These are phyloP conservation scores for Seriola rivoliana DNA, from an alignment of 2,113 vertebrate species.

Conservation along the genomic window DNA sequence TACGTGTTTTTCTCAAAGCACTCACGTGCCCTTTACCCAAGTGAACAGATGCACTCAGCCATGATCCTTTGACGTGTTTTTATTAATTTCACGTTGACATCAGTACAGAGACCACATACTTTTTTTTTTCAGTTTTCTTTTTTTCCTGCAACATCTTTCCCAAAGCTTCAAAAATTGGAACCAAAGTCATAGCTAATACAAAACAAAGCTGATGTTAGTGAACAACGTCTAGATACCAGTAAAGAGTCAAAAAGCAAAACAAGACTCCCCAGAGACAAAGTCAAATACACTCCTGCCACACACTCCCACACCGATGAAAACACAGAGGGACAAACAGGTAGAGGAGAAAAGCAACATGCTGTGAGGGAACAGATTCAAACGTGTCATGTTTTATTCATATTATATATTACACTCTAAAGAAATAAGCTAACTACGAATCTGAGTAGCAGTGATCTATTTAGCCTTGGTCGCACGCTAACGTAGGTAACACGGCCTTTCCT, in stretches of 20 bases:
- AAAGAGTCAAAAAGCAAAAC: constrained; percentile 62
- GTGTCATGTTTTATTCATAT: constrained; percentile 16
- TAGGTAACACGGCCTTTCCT: constrained; percentile 32
- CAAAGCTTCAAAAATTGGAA: constrained; percentile 74
- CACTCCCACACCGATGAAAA: constrained; percentile 48
- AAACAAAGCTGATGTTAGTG: constrained; percentile 79
- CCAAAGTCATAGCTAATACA: constrained; percentile 77
- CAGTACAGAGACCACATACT: constrained; percentile 83
- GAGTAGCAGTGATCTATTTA: constrained; percentile 29
- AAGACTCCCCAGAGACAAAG: constrained; percentile 42
- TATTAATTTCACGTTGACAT: constrained; percentile 87
- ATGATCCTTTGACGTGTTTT: constrained; percentile 78
- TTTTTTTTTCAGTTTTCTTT: constrained; percentile 48
- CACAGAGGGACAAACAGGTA: constrained; percentile 40
- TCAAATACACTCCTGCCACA: constrained; percentile 54
- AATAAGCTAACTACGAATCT: constrained; percentile 34
- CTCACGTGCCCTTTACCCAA: background rate
- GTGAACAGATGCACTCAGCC: background rate
- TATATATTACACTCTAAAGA: constrained; percentile 59
- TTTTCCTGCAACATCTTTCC: constrained; percentile 61
- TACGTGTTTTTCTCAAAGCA: background rate
- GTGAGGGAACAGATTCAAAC: constrained; percentile 36
- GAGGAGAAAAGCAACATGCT: constrained; percentile 70
- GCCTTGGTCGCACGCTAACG: constrained; percentile 18
- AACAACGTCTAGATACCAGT: constrained; percentile 73